A percentile compares a stretch with the other conserved stretches of the same genome.
Evolutionary conservation across 2,888 invertebrate genomes (phyloP).

Genomic region (Nemotelus pantherinus): DNA sequence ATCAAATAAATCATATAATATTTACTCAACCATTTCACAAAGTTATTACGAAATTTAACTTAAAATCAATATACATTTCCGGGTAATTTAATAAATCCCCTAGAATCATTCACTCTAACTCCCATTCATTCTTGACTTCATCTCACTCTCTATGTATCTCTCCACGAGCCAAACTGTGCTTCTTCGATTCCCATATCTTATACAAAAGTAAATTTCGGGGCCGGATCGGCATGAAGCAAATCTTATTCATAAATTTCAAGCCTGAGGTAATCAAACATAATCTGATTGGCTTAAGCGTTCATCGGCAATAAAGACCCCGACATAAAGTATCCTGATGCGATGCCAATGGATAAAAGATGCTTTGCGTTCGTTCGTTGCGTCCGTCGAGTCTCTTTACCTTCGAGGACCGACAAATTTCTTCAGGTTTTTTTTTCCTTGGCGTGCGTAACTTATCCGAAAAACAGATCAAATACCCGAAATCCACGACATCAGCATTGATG

Average conservation of each 20-base stretch:
- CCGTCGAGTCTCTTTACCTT: not conserved
- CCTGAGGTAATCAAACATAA: not conserved
- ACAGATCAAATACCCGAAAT: not conserved
- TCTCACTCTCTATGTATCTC: too few species aligned
- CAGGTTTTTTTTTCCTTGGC: not conserved
- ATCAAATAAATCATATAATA: too few species aligned
- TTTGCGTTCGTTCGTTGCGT: slow-evolving; percentile 1
- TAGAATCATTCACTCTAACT: too few species aligned
- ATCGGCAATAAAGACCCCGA: slow-evolving; percentile 31
- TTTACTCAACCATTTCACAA: too few species aligned
- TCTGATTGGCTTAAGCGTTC: slow-evolving; percentile 26
- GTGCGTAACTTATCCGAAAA: not conserved
- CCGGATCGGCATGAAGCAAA: not conserved
- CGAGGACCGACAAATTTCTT: not conserved
- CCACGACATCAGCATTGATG: not conserved
- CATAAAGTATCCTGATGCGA: slow-evolving; percentile 20
- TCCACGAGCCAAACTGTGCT: too few species aligned
- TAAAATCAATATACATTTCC: not conserved
- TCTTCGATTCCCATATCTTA: too few species aligned
- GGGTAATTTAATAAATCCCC: not conserved
- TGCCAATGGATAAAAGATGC: slow-evolving; percentile 21
- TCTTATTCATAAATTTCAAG: slow-evolving; percentile 16
- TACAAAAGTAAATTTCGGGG: not conserved
- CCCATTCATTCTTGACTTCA: too few species aligned
- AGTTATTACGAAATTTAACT: too few species aligned